A percentile compares a stretch with the other conserved stretches of the same genome.
Evolutionary conservation across 2,888 invertebrate species (phyloP).

Genomic region (Ophonus ardosiacus): DNA sequence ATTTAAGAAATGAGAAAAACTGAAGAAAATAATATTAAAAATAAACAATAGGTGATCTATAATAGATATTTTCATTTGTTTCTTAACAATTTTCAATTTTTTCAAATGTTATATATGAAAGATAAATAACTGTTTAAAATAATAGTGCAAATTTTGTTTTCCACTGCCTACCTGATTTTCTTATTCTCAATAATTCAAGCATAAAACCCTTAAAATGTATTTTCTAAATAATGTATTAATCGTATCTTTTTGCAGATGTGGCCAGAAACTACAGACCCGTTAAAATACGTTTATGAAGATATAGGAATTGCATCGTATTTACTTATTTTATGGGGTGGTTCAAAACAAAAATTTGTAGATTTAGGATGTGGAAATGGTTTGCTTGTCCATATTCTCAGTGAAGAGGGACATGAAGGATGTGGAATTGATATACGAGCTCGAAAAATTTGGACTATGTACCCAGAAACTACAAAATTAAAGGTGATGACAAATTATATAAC

Average conservation of each 20-base stretch:
- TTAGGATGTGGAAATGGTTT: constrained; percentile 99
- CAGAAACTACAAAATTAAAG: constrained; percentile 81
- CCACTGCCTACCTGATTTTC: too few relatives aligned
- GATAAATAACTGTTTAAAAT: too few relatives aligned
- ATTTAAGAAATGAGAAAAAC: too few relatives aligned
- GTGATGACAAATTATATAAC: constrained; percentile 76
- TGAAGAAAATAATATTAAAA: too few relatives aligned
- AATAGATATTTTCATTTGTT: too few relatives aligned
- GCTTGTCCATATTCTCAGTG: constrained; percentile 89
- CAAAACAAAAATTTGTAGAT: constrained; percentile 87
- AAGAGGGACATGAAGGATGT: constrained; percentile 89
- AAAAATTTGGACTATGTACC: constrained; percentile 92
- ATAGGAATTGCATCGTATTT: constrained; percentile 95
- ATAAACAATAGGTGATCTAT: too few relatives aligned
- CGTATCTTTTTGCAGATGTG: constrained; percentile 80
- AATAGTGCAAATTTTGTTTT: too few relatives aligned
- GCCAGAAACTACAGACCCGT: constrained; percentile 95
- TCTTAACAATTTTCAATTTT: too few relatives aligned
- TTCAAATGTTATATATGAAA: too few relatives aligned
- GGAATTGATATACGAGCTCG: constrained; percentile 92
- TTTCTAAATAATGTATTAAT: too few relatives aligned
- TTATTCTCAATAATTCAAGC: too few relatives aligned
- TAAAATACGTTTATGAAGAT: constrained; percentile 97
- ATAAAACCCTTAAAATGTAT: too few relatives aligned
- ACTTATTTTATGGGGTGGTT: constrained; percentile 86